Evolutionary conservation across 2,888 invertebrate species (phyloP).

Genomic region (Meganola albula): DNA sequence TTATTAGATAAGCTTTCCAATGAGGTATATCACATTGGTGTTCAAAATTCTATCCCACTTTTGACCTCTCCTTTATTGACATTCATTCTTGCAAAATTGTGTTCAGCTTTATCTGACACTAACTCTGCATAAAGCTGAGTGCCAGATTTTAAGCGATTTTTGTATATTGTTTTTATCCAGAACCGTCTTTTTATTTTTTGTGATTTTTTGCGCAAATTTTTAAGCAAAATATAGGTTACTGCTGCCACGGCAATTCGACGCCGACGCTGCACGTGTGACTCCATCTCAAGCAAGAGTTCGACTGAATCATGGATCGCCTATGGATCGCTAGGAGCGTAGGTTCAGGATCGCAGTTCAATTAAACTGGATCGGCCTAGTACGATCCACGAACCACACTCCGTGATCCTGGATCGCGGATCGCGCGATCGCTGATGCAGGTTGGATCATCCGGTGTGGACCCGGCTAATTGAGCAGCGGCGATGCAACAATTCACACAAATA

Average conservation of each 20-base stretch:
- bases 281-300: slow-evolving; percentile 19
- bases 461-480: no score
- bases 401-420: slow-evolving; percentile 12
- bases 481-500: no score
- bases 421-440: slow-evolving; percentile 4
- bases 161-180: slow-evolving; percentile 16
- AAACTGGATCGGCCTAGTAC: slow-evolving; percentile 15
- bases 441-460: background rate
- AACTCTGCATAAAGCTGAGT: slow-evolving; percentile 13
- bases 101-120: slow-evolving; percentile 18
- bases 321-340: slow-evolving; percentile 18
- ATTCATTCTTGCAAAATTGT: slow-evolving; percentile 25
- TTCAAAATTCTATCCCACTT: no score
- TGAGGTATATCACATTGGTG: no score
- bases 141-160: slow-evolving; percentile 14
- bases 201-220: slow-evolving; percentile 16
- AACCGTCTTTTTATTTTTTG: slow-evolving; percentile 17
- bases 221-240: slow-evolving; percentile 21
- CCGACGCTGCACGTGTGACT: slow-evolving; percentile 24
- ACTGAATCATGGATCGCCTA: slow-evolving; percentile 21
- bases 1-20: no score
- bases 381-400: slow-evolving; percentile 12
- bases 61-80: slow-evolving; percentile 21
- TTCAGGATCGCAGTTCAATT: slow-evolving; percentile 17
- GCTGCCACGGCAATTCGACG: slow-evolving; percentile 20